Base-by-base conservation (phyloP, 2,797 vertebrate genomes). In the Typhlichthys subterraneus region DNA sequence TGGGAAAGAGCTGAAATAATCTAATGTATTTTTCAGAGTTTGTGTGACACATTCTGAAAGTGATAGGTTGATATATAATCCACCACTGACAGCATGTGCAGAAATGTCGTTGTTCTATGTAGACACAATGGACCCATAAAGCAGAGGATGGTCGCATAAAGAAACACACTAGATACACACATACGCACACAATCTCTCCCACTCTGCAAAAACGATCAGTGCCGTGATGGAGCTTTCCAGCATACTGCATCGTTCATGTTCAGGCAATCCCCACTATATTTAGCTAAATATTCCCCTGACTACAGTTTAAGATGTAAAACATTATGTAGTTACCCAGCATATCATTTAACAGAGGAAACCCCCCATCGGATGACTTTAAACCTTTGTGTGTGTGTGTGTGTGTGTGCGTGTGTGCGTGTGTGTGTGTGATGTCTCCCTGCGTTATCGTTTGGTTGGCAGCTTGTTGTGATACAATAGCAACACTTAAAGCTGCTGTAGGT, bases 201-300 rank as follows among this genome's bases (percentile, higher is more conserved):
- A 11, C 48, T 61, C 87, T 91, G 90, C 72, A 85, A 86, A 90
- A 90, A 83, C 82, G 77, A 89, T 90, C 83, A 90, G 67, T 78
- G 77, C 85, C 77, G 83, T 60, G 10, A 66, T 70, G 61, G 72
- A 67, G 48, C 59, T 66, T 66, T 87, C 84, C 80, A 83, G 76
- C 71, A 80, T 76, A 23, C 12, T 12, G 47, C 47, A 76, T 76
- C 82, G 81, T 75, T 77, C 65, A 74, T 77, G 84, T 83, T 83
- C 67, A 64, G 79, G 76, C 71, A 63, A 74, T 81, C 85, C 85
- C 77, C 79, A 85, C 70, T 54, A 77, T 84, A 81, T 77, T 77
- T 75, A 79, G 70, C 71, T 67, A 80, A 78, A 62, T 64, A 75
- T 83, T 84, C 75, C 79, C 79, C 54, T 10, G 59, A 57, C 83